These are phyloP conservation scores for Drosophila ambigua DNA, from an alignment of 1,140 invertebrate species.

Conservation along the genomic window DNA sequence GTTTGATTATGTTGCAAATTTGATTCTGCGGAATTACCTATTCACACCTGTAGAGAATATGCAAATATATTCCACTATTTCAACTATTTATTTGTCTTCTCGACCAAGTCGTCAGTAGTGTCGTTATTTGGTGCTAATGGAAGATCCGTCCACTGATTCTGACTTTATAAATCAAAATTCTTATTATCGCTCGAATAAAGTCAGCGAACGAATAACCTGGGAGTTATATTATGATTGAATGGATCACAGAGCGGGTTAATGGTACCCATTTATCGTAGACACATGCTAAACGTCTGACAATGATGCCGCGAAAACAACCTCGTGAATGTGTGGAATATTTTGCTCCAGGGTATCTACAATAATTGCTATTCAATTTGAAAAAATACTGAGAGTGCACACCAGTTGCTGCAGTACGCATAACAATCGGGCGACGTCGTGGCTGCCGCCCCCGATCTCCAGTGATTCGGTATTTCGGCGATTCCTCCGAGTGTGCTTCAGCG, in stretches of 20 bases:
- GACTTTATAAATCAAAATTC: too few species aligned
- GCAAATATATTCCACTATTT: too few species aligned
- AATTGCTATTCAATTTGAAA: constrained; percentile 44
- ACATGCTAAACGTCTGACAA: constrained; percentile 44
- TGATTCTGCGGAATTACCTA: too few species aligned
- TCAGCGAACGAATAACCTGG: too few species aligned
- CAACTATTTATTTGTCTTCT: too few species aligned
- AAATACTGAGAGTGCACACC: constrained; percentile 16
- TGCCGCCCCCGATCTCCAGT: neutral
- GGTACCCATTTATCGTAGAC: constrained; percentile 33
- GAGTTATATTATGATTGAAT: too few species aligned
- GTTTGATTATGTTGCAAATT: too few species aligned
- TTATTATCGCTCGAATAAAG: too few species aligned
- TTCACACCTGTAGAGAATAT: too few species aligned
- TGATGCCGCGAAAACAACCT: constrained; percentile 25
- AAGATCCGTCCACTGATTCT: too few species aligned
- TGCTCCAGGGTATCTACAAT: neutral
- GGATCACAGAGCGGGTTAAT: constrained; percentile 11
- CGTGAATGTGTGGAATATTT: constrained; percentile 53
- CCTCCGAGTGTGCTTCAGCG: constrained; percentile 14
- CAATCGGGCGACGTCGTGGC: constrained; percentile 22
- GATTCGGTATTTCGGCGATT: constrained; percentile 8
- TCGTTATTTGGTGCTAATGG: too few species aligned
- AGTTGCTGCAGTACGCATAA: constrained; percentile 43
- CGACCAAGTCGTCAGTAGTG: too few species aligned